These are phyloP conservation scores for Unio pictorum DNA, from an alignment of 2,888 invertebrate genomes.

Conservation along the genomic window DNA sequence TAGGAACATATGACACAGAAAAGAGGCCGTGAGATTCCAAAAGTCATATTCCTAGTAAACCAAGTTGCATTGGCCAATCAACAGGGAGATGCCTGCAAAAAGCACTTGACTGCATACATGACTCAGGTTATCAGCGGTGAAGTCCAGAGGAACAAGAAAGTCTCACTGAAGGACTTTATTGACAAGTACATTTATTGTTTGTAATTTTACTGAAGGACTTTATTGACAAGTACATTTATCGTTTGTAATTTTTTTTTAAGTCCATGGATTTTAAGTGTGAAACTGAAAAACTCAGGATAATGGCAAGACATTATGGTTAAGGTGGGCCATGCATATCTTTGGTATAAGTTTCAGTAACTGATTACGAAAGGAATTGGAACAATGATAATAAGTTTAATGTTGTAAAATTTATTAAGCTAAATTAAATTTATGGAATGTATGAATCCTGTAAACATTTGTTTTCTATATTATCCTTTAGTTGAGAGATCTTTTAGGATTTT, in stretches of 20 bases:
- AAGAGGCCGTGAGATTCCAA: constrained; percentile 30
- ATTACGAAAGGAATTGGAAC: too few relatives aligned
- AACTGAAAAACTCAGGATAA: too few relatives aligned
- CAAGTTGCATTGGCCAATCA: constrained; percentile 68
- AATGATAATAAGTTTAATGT: too few relatives aligned
- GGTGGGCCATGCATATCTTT: too few relatives aligned
- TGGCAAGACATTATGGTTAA: too few relatives aligned
- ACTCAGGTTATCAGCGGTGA: constrained; percentile 52
- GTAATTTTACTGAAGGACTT: constrained; percentile 23
- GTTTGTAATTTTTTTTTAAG: not conserved
- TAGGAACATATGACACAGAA: constrained; percentile 37
- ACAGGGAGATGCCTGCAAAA: constrained; percentile 58
- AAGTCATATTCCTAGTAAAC: constrained; percentile 67
- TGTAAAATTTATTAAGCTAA: too few relatives aligned
- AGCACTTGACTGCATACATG: constrained; percentile 42
- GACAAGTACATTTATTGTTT: constrained; percentile 17
- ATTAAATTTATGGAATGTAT: too few relatives aligned
- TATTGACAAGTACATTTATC: constrained; percentile 22
- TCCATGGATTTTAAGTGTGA: not conserved
- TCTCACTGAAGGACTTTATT: constrained; percentile 34
- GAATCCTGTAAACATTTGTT: too few relatives aligned
- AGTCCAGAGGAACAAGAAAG: constrained; percentile 28
- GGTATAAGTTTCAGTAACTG: too few relatives aligned
- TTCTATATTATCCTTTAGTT: too few relatives aligned
- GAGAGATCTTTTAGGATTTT: too few relatives aligned